Evolutionary conservation across 1,140 invertebrate genomes (phyloP), one percentile per base, ranked within the genome.

Genomic region (Luehdorfia chinensis): DNA sequence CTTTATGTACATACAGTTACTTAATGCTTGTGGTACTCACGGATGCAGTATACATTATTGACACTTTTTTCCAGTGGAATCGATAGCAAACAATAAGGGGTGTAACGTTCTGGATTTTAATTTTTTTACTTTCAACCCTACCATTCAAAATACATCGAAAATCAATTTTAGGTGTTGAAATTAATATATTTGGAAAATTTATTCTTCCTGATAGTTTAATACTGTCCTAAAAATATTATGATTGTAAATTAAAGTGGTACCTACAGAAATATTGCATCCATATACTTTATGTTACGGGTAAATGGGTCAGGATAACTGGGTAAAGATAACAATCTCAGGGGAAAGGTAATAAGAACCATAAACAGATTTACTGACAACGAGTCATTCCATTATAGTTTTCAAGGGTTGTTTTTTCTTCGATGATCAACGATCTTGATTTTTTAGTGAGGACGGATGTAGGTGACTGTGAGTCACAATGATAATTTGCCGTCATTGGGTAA

Each of bases 91-190:
- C 78, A 5, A 71, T 36, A 8, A 85, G 50, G n/a, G 76, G 77
- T 4, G 81, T 81, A 1, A 69, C 37, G 49, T 85, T 85, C 64
- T 81, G 77, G 46, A 84, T 64, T 64, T 76, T 74, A 25, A 85
- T 74, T n/a, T 57, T 73, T 59, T 60, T 81, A 44, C 78, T 79
- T 41, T 71, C 65, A 28, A 81, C 56, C 25, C 69, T 74, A 4
- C 55, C 69, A 52, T 81, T 84, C 19, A 69, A 48, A 51, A 85
- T 56, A 37, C 67, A 76, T 37, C 78, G 72, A 50, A 85, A 85
- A 55, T 85, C 78, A 33, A 84, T 53, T 66, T 50, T 64, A 14
- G 75, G 76, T 9, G 74, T 56, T n/a, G 72, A 48, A 16, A 84
- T 54, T 18, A 69, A 63, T 16, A 85, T 47, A 46, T 84, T 85